Conservation (phyloP, 1,140 invertebrate species). For the Aphaenogaster rudis region DNA sequence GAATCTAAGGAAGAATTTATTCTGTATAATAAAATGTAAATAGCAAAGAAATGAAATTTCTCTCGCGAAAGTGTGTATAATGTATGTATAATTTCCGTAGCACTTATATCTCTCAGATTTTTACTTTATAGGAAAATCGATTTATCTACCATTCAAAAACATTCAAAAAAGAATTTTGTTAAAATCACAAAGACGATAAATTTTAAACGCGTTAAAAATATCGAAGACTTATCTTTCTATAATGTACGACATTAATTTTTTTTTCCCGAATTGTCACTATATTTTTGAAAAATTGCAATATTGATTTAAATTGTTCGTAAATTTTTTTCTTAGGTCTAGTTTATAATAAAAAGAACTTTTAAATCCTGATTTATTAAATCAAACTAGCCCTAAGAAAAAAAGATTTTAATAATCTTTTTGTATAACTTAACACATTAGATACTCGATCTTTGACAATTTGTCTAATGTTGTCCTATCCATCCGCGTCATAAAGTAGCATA, state of each 20-base stretch:
- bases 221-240: not conserved
- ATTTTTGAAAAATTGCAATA: not conserved
- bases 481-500: not conserved
- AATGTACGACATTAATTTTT: not conserved
- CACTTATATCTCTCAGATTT: not conserved
- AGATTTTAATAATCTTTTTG: not conserved
- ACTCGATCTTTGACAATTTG: conserved; percentile 1
- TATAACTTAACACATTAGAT: not conserved
- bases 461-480: not conserved
- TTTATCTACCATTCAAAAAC: not conserved
- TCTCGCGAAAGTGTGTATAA: not conserved
- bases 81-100: not conserved
- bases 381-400: not conserved
- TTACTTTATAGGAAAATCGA: not conserved
- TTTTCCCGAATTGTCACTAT: not conserved
- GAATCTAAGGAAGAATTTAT: not conserved
- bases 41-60: not conserved
- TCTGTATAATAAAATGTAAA: not conserved
- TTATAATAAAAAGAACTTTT: not conserved
- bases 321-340: not conserved
- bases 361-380: not conserved
- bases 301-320: not conserved
- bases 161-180: not conserved
- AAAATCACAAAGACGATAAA: not conserved
- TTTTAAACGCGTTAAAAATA: not conserved